These are phyloP conservation scores for Micrasema minimum DNA, from an alignment of 1,140 invertebrate genomes.

Conservation along the genomic window DNA sequence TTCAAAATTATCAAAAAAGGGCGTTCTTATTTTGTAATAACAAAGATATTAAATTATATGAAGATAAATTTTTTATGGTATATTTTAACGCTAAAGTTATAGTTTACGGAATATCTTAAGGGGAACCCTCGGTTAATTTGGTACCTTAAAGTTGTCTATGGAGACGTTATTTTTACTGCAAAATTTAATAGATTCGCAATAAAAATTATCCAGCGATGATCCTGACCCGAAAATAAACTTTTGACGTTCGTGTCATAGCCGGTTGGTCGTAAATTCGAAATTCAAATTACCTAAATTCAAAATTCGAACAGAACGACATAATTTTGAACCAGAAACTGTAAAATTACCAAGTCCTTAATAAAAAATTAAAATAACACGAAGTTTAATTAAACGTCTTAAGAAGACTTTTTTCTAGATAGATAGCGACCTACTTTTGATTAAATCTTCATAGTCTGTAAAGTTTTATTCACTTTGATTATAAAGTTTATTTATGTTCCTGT, in stretches of 20 bases:
- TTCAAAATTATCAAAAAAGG: too few relatives aligned
- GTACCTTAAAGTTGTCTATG: too few relatives aligned
- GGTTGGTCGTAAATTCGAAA: constrained; percentile 21
- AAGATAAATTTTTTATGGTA: too few relatives aligned
- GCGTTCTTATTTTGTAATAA: too few relatives aligned
- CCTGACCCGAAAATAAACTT: constrained; percentile 10
- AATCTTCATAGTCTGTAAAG: constrained; percentile 47
- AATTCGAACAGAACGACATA: too few relatives aligned
- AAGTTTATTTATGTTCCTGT: constrained; percentile 13
- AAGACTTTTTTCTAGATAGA: constrained; percentile 39
- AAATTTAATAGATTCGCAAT: constrained; percentile 18
- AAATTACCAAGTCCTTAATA: constrained; percentile 50
- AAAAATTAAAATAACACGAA: constrained; percentile 53
- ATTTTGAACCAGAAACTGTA: constrained; percentile 28
- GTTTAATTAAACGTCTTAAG: constrained; percentile 50
- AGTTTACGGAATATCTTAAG: too few relatives aligned
- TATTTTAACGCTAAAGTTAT: too few relatives aligned
- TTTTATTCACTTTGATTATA: constrained; percentile 33
- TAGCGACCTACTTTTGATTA: constrained; percentile 42
- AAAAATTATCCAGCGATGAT: background rate
- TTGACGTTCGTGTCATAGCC: constrained; percentile 29
- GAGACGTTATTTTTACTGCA: constrained; percentile 21
- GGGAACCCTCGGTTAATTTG: too few relatives aligned
- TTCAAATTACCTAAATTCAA: constrained; percentile 31
- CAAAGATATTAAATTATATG: too few relatives aligned